Percentiles rank a stretch among this genome's conserved stretches.
Conservation (phyloP, 2,797 vertebrate genomes). For the Chelidonichthys spinosus region DNA sequence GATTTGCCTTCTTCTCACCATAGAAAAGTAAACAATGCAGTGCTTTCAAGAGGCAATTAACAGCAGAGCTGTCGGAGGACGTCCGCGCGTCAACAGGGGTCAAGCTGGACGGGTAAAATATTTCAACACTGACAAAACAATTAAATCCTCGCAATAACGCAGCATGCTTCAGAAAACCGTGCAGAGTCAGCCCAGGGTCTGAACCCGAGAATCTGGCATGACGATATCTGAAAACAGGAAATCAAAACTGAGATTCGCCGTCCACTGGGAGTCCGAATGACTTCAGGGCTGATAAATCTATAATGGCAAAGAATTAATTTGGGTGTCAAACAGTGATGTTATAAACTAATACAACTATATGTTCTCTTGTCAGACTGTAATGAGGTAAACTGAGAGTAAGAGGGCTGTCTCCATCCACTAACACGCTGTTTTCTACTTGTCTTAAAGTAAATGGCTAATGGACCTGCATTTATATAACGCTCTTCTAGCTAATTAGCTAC, state of each 20-base stretch:
- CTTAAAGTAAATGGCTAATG: background rate
- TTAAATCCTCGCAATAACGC: background rate
- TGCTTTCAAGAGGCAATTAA: conserved; percentile 1
- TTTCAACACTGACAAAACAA: conserved; percentile 18
- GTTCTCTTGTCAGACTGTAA: background rate
- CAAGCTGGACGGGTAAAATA: background rate
- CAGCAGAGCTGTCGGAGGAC: background rate
- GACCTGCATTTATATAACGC: no score
- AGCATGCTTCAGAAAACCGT: background rate
- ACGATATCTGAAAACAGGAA: background rate
- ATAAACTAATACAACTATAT: background rate
- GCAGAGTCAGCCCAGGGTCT: background rate
- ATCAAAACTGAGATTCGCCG: background rate
- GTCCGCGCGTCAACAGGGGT: background rate
- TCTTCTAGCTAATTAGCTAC: no score
- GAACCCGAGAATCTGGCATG: background rate
- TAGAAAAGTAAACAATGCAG: conserved; percentile 5
- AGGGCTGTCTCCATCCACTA: background rate
- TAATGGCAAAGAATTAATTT: conserved; percentile 1
- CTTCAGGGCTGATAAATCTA: background rate
- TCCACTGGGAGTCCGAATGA: background rate
- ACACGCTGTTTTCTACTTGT: background rate
- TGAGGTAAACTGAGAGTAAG: conserved; percentile 6
- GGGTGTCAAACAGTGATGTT: conserved; percentile 3
- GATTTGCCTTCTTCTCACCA: conserved; percentile 1